Percentiles rank a stretch among this genome's conserved stretches.
These are phyloP conservation scores for Mimas tiliae DNA, from an alignment of 2,888 invertebrate species.

Conservation along the genomic window DNA sequence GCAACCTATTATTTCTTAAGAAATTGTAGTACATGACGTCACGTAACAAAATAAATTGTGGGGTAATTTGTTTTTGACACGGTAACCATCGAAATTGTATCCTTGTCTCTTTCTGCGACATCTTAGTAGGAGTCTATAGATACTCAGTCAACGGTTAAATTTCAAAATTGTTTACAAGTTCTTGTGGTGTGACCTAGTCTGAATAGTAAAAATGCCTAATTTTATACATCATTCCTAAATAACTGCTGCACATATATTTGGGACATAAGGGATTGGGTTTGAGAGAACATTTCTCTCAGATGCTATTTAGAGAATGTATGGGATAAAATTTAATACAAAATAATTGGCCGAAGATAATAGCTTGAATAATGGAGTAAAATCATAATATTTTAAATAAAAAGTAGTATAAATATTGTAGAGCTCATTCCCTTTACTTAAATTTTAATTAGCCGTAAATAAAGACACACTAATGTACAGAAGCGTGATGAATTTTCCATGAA, in stretches of 20 bases:
- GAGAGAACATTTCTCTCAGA: not conserved
- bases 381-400: too few species aligned
- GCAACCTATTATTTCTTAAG: too few species aligned
- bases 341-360: not conserved
- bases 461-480: not conserved
- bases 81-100: too few species aligned
- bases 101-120: too few species aligned
- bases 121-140: too few species aligned
- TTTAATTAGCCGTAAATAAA: too few species aligned
- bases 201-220: not conserved
- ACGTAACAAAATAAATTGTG: too few species aligned
- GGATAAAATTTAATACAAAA: not conserved
- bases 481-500: not conserved
- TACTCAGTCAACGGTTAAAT: too few species aligned
- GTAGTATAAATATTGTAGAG: too few species aligned
- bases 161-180: not conserved
- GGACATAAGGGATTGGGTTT: not conserved
- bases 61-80: too few species aligned
- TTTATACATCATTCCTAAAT: constrained; percentile 3
- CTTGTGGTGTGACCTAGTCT: not conserved
- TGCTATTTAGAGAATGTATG: not conserved
- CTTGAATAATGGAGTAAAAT: not conserved
- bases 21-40: too few species aligned
- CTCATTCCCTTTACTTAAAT: too few species aligned
- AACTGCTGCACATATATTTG: constrained; percentile 1